These are phyloP conservation scores for Bugula neritina DNA, from an alignment of 2,888 invertebrate genomes.

Conservation along the genomic window DNA sequence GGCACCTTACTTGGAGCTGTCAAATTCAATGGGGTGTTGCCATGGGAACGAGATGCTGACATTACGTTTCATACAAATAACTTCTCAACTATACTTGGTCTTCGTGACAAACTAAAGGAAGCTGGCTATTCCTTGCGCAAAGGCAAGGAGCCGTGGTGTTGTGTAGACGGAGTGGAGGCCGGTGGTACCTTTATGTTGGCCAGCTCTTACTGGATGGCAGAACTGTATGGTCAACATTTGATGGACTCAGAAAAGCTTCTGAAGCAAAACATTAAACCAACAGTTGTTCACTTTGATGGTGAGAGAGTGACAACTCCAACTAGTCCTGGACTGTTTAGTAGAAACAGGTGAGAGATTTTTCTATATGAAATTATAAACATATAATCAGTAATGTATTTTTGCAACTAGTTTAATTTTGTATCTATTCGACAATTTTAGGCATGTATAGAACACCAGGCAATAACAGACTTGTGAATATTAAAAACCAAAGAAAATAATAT, in stretches of 20 bases:
- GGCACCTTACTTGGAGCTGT: conserved; percentile 48
- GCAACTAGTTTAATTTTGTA: too few species aligned
- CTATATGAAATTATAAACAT: too few species aligned
- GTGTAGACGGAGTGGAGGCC: conserved; percentile 33
- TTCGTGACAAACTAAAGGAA: conserved; percentile 30
- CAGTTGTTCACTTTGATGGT: conserved; percentile 38
- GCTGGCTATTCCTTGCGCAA: conserved; percentile 31
- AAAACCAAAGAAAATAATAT: too few species aligned
- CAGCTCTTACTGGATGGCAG: conserved; percentile 36
- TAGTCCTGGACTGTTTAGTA: conserved; percentile 43
- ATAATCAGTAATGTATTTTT: too few species aligned
- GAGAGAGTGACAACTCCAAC: conserved; percentile 40
- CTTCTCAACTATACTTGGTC: conserved; percentile 33
- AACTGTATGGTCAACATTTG: conserved; percentile 41
- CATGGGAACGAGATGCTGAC: conserved; percentile 49
- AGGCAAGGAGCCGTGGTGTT: conserved; percentile 30
- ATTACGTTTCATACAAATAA: conserved; percentile 35
- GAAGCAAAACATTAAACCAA: conserved; percentile 33
- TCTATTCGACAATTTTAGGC: too few species aligned
- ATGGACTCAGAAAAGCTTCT: conserved; percentile 36
- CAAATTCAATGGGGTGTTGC: conserved; percentile 43
- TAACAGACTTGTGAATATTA: too few species aligned
- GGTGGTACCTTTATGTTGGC: conserved; percentile 36
- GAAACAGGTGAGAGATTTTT: conserved; percentile 35
- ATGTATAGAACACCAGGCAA: too few species aligned